Base-by-base conservation (phyloP, 2,113 vertebrate species). In the Oryzias melastigma region DNA sequence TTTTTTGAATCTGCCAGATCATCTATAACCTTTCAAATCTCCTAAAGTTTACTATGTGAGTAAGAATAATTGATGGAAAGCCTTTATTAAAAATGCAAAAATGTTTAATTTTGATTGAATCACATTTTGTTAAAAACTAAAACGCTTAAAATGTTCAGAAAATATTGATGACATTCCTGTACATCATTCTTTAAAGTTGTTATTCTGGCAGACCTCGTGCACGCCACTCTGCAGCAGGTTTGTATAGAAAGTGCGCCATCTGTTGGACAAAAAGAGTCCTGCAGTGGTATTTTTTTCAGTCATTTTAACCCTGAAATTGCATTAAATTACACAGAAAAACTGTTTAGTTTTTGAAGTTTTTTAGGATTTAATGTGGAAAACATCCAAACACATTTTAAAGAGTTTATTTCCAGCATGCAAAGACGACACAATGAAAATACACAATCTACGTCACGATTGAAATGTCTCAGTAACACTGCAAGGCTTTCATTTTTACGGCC, bases 231-330 rank as follows among this genome's bases (percentile, higher is more conserved):
- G 22, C 27, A 22, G 29, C 58, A 24, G 52, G 81, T 90, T 85
- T 78, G 75, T 71, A 84, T 89, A 88, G 73, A 79, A 41, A 87
- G 85, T 83, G 85, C 85, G 88, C 91, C 91, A 90, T 89, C 91
- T 92, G 78, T 87, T 65, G 91, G 73, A 7, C 48, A 45, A 53
- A 0, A 19, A 1, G 8, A 41, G 51, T 20, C 10, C 58, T 50
- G 44, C 29, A 4, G 45, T 6, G 24, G 7, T 24, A 13, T 43
- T 12, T 19, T n/a, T 18, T 19, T 5, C 3, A 47, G 6, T 1
- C n/a, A 3, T 18, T 17, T 17, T 12, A 1, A 5, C 7, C 46
- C 14, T 29, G 35, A 1, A 43, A 43, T 42, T 58, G 18, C 42
- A 53, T 10, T 1, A 4, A 25, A 44, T 55, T 17, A 48, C 40